phyloP scores from a whole-genome alignment of 2,888 invertebrate genomes.

The Helicoverpa assulta region DNA sequence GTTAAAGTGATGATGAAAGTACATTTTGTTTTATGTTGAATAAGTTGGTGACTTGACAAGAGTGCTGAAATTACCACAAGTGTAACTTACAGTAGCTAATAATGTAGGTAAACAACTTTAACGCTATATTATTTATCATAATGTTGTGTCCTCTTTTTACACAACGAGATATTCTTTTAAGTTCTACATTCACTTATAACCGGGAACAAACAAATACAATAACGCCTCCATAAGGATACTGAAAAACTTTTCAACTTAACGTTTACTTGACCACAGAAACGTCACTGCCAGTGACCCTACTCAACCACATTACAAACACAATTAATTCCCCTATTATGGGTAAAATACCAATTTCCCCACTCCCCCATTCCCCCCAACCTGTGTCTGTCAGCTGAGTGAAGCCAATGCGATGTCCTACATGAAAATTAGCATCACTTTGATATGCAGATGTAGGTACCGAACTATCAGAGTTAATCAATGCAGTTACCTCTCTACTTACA shows the following conservation, averaged over 20 bases:
- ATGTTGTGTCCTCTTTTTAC: too few relatives aligned
- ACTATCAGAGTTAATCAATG: not conserved
- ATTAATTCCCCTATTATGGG: not conserved
- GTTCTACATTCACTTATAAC: too few relatives aligned
- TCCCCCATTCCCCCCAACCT: too few relatives aligned
- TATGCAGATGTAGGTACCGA: constrained; percentile 2
- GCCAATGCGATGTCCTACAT: not conserved
- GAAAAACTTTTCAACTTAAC: too few relatives aligned
- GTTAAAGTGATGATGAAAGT: not conserved
- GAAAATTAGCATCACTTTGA: constrained; percentile 5
- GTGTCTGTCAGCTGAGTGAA: not conserved
- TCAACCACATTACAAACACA: not conserved
- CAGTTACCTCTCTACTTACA: not conserved
- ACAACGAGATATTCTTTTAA: too few relatives aligned
- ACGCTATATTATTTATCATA: too few relatives aligned
- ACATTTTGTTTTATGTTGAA: not conserved
- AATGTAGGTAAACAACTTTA: too few relatives aligned
- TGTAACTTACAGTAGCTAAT: too few relatives aligned
- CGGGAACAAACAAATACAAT: too few relatives aligned
- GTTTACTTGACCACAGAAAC: not conserved
- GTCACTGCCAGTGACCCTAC: not conserved
- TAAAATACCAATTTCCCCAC: not conserved
- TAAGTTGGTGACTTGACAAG: not conserved
- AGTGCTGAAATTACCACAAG: too few relatives aligned
- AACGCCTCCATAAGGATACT: too few relatives aligned